Percentiles rank a stretch among this genome's conserved stretches.
Conservation (phyloP, 2,888 invertebrate species). For the Tenthredo scrophulariae region DNA sequence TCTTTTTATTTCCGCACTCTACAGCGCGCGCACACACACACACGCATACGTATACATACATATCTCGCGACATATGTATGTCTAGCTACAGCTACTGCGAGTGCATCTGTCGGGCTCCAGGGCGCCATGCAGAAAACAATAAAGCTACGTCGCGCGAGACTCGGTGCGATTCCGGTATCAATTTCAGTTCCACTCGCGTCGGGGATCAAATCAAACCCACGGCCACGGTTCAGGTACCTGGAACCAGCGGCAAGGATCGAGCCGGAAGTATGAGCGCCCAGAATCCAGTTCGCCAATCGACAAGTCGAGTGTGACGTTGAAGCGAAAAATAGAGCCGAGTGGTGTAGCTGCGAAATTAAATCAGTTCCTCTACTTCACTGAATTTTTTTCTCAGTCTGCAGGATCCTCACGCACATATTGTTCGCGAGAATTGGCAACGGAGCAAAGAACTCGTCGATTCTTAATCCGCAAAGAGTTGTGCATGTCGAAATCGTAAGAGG, state of each 20-base stretch:
- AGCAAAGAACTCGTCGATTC: background rate
- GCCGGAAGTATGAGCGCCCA: background rate
- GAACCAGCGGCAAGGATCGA: slow-evolving; percentile 6
- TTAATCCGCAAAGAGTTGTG: background rate
- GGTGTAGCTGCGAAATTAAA: slow-evolving; percentile 29
- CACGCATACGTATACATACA: too few species aligned
- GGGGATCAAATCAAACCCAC: slow-evolving; percentile 47
- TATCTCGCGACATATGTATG: background rate
- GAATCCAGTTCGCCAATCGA: slow-evolving; percentile 34
- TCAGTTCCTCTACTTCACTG: slow-evolving; percentile 15
- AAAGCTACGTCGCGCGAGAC: slow-evolving; percentile 63
- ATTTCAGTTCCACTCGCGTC: slow-evolving; percentile 41
- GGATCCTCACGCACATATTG: background rate
- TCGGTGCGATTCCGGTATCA: slow-evolving; percentile 45
- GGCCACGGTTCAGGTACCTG: slow-evolving; percentile 38
- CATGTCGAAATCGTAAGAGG: slow-evolving; percentile 14
- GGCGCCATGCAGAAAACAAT: slow-evolving; percentile 71
- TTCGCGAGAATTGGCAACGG: background rate
- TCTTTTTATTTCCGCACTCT: background rate
- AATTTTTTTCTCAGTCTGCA: slow-evolving; percentile 5
- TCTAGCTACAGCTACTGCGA: slow-evolving; percentile 53
- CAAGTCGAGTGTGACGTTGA: slow-evolving; percentile 36
- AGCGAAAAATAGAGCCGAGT: background rate
- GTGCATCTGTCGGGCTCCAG: slow-evolving; percentile 66
- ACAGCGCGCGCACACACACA: too few species aligned